Conservation (phyloP, 2,113 vertebrate species). For the Alexandromys fortis region DNA sequence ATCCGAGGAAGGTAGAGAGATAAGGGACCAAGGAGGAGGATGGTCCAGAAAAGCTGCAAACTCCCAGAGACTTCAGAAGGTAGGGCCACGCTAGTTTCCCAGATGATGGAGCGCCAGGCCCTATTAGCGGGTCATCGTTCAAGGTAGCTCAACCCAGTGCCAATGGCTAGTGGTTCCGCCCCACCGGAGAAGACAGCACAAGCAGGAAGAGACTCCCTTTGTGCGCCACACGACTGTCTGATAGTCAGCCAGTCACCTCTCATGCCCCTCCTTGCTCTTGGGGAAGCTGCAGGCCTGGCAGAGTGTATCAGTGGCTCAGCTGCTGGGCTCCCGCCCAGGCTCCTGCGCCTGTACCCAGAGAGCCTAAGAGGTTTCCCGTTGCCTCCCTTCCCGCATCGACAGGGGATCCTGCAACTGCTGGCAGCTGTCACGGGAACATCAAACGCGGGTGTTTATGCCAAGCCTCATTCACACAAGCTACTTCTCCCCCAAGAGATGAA, state of each 20-base stretch:
- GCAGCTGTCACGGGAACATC: slow-evolving; percentile 57
- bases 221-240: neutral
- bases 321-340: neutral
- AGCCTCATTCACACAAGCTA: slow-evolving; percentile 67
- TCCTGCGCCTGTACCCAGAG: neutral
- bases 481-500: slow-evolving; percentile 58
- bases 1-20: neutral
- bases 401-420: neutral
- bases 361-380: neutral
- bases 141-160: accelerated
- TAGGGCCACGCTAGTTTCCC: neutral
- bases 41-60: neutral
- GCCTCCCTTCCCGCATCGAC: neutral
- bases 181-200: neutral
- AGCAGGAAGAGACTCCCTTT: neutral
- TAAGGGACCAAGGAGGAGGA: neutral
- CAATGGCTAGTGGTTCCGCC: accelerated
- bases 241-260: neutral
- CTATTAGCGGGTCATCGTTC: neutral
- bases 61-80: neutral
- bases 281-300: neutral
- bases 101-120: accelerated
- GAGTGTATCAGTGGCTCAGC: neutral
- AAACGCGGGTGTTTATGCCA: slow-evolving; percentile 14
- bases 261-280: accelerated